Percentiles rank a stretch among this genome's conserved stretches.
phyloP scores from a whole-genome alignment of 2,797 vertebrate genomes.

The Eidolon dupreanum region DNA sequence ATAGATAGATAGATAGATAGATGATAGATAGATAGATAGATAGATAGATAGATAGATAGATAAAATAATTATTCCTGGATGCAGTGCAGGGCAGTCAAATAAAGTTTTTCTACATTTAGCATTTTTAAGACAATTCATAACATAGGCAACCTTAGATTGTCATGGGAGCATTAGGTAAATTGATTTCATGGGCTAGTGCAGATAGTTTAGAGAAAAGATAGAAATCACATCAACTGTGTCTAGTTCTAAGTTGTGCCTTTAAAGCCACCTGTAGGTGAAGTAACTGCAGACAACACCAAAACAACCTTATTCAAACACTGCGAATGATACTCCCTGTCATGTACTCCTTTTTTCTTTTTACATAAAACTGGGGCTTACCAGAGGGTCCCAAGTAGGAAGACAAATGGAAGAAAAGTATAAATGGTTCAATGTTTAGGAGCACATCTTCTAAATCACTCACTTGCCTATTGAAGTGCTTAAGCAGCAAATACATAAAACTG shows the following conservation, averaged over 20 bases:
- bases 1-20: too few species aligned
- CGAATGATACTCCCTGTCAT: not conserved
- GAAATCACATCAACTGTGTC: not conserved
- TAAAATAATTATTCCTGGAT: not conserved
- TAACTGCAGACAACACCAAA: not conserved
- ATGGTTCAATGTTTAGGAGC: not conserved
- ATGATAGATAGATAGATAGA: too few species aligned
- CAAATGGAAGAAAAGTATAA: not conserved
- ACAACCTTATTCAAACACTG: not conserved
- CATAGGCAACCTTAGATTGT: not conserved
- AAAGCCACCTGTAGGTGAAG: not conserved
- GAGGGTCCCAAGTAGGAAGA: not conserved
- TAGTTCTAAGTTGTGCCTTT: not conserved
- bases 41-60: too few species aligned
- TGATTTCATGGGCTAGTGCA: not conserved
- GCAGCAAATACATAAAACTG: not conserved
- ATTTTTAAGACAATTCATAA: conserved; percentile 9
- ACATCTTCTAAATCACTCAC: not conserved
- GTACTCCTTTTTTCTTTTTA: not conserved
- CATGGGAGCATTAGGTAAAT: not conserved
- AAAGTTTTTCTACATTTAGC: not conserved
- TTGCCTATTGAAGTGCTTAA: not conserved
- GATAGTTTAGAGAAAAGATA: not conserved
- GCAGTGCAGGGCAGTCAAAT: not conserved
- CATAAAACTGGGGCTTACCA: not conserved